Conservation (phyloP, 2,888 invertebrate genomes). For the Eumerus sabulonum region DNA sequence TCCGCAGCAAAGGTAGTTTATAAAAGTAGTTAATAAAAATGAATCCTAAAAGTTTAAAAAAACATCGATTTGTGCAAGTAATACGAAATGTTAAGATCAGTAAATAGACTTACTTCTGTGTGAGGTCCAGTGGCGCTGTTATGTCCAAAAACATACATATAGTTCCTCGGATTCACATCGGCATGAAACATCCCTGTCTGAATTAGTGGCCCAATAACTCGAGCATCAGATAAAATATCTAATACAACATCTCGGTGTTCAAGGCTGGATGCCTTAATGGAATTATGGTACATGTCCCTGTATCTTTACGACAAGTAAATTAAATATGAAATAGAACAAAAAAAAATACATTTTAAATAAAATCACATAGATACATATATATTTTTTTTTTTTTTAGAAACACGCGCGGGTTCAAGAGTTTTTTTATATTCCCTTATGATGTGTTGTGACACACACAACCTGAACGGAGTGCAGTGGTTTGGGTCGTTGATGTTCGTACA, state of each 20-base stretch:
- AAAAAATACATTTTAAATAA: constrained; percentile 38
- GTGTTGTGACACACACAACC: no score
- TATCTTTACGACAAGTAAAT: constrained; percentile 80
- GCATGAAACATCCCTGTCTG: constrained; percentile 88
- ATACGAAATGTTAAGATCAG: no score
- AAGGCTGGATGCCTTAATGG: constrained; percentile 80
- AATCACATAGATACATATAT: not conserved
- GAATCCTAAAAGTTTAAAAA: no score
- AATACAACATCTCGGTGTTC: constrained; percentile 89
- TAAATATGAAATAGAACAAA: constrained; percentile 24
- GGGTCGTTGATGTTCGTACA: no score
- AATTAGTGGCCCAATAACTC: constrained; percentile 90
- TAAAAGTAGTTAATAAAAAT: no score
- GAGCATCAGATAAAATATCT: constrained; percentile 93
- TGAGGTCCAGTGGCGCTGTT: constrained; percentile 89
- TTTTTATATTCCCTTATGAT: no score
- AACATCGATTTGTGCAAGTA: no score
- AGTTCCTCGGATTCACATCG: constrained; percentile 86
- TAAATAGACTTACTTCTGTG: constrained; percentile 83
- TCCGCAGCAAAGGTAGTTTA: no score
- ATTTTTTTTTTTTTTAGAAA: no score
- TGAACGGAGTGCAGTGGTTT: no score
- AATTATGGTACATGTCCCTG: constrained; percentile 81
- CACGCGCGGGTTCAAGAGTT: no score
- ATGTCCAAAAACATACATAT: constrained; percentile 93